Conservation (phyloP, 2,888 invertebrate species). For the Merodon equestris region DNA sequence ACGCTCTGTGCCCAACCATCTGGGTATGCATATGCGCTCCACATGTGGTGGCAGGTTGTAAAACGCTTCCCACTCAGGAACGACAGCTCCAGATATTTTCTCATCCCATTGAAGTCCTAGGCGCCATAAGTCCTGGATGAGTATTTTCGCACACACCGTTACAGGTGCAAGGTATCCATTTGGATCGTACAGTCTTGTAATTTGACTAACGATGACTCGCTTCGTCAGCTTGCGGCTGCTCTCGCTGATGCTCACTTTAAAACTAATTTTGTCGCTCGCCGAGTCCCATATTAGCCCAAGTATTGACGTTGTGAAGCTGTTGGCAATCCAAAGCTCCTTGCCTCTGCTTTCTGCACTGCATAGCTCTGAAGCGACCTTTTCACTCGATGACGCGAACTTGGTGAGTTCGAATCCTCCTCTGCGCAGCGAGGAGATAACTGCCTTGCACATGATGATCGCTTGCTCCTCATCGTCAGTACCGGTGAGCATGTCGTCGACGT, state of each 20-base stretch:
- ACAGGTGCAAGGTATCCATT: conserved; percentile 7
- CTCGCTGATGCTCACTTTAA: not conserved
- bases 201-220: conserved; percentile 4
- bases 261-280: conserved; percentile 7
- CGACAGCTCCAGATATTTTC: not conserved
- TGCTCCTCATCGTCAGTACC: conserved; percentile 4
- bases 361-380: not conserved
- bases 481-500: conserved; percentile 18
- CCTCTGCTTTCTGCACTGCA: not conserved
- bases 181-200: conserved; percentile 7
- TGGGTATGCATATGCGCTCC: not conserved
- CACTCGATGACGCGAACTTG: conserved; percentile 48
- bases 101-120: conserved; percentile 13
- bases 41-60: not conserved
- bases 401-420: not conserved
- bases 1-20: not conserved
- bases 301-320: not conserved
- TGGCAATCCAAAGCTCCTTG: not conserved
- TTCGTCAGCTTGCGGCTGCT: not conserved
- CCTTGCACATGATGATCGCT: conserved; percentile 1
- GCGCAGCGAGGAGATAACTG: not conserved
- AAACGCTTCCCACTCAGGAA: not conserved
- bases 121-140: conserved; percentile 23
- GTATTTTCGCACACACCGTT: conserved; percentile 10
- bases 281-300: conserved; percentile 11